Evolutionary conservation across 2,797 vertebrate species (phyloP), one percentile per base, ranked within the genome.

Genomic region (Cirrhinus molitorella): DNA sequence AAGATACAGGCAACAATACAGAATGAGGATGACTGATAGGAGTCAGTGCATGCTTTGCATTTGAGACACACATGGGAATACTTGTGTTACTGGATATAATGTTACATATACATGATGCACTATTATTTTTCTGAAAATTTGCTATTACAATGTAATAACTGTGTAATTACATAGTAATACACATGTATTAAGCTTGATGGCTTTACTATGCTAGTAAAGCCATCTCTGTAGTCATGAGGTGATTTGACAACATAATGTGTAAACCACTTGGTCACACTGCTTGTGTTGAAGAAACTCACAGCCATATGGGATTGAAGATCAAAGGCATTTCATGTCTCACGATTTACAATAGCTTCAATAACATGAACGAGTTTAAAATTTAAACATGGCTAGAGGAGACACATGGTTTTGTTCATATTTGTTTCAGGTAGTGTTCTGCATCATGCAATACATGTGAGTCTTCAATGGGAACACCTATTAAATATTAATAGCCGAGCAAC

Each of bases 401-500:
- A 77, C 31, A 73, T 43, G 21, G 43, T 72, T 84, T 80, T 88
- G 83, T 85, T 86, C 61, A 63, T 72, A 79, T 73, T 82, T 51
- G 49, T 88, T 83, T 63, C 74, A 72, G 65, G 53, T 40, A n/a
- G 55, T 75, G 67, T 70, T 76, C 78, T 78, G 72, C 80, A 57
- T 70, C 45, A 76, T 25, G 51, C 71, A 37, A 59, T 45, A 61
- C 40, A 66, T 43, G 53, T 59, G 53, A 28, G 47, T 84, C 28
- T 28, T 79, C 55, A 66, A 9, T 67, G 75, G n/a, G 10, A 79
- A 59, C 16, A 7, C 71, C 40, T 25, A 78, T 87, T 43, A 88
- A 87, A 87, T 84, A 85, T 87, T 88, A 81, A 79, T 79, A 10
- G 59, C 55, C 0, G 1, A 80, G 79, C 73, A 63, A 57, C 51